These are phyloP conservation scores for Smutsia gigantea DNA, from an alignment of 2,797 vertebrate genomes.

Conservation along the genomic window DNA sequence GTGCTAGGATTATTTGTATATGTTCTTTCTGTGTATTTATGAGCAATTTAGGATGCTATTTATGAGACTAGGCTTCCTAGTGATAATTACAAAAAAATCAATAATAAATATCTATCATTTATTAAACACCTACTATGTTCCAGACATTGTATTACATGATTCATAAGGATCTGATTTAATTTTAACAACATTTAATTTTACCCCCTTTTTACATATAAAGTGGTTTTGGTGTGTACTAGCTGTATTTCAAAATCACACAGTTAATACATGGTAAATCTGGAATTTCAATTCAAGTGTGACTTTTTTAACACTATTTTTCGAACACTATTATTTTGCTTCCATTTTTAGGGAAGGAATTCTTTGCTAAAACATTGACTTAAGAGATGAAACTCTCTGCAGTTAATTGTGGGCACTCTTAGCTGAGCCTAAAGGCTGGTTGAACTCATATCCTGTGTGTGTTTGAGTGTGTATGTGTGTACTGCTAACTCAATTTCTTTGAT, in stretches of 20 bases:
- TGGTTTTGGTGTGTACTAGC: not conserved
- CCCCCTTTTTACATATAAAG: not conserved
- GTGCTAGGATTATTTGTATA: not conserved
- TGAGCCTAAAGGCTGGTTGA: not conserved
- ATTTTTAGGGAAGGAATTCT: not conserved
- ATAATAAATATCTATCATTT: not conserved
- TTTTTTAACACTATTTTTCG: not conserved
- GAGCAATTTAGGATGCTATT: not conserved
- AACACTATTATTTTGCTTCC: not conserved
- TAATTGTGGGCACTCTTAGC: not conserved
- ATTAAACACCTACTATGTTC: not conserved
- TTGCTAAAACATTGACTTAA: conserved; percentile 7
- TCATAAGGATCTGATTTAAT: not conserved
- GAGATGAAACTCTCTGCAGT: not conserved
- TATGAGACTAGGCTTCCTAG: not conserved
- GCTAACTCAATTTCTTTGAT: not conserved
- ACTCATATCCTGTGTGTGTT: not conserved
- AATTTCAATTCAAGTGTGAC: conserved; percentile 10
- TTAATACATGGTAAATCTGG: not conserved
- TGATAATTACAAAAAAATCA: not conserved
- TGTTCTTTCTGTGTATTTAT: not conserved
- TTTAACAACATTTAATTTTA: not conserved
- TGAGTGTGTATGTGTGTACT: not conserved
- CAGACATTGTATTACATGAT: not conserved
- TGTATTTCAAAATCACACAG: not conserved